Evolutionary conservation across 2,797 vertebrate species (phyloP).

Genomic region (Mus caroli): DNA sequence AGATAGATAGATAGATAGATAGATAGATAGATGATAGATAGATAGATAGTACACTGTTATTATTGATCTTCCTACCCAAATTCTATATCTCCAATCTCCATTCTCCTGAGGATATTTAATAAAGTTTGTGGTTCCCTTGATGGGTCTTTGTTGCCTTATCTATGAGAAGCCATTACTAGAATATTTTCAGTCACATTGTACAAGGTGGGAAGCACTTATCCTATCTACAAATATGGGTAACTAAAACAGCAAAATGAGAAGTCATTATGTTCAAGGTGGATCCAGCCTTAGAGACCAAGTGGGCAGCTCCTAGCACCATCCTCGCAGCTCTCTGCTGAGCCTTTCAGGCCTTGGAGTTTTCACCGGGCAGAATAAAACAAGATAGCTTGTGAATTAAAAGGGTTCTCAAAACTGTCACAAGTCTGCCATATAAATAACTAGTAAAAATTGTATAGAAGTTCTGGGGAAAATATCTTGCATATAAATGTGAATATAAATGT

Average conservation of each 20-base stretch:
- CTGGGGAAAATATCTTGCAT: slow-evolving; percentile 52
- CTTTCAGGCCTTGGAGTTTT: background rate
- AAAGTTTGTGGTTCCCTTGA: background rate
- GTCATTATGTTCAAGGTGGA: background rate
- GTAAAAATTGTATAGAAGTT: slow-evolving; percentile 16
- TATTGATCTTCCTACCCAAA: background rate
- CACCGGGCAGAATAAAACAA: background rate
- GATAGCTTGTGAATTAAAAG: background rate
- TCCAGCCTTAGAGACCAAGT: background rate
- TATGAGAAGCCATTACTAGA: background rate
- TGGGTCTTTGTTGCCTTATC: background rate
- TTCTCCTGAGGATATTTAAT: background rate
- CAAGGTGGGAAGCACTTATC: background rate
- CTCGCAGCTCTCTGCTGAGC: background rate
- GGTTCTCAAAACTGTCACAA: background rate
- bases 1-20: background rate
- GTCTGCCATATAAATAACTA: slow-evolving; percentile 34
- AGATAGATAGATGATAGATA: background rate
- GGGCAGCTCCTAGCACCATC: background rate
- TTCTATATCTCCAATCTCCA: background rate
- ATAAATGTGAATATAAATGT: slow-evolving; percentile 25
- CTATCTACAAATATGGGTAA: background rate
- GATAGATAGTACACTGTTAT: background rate
- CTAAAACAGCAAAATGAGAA: background rate
- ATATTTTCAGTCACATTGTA: background rate